phyloP scores from a whole-genome alignment of 2,888 invertebrate species.

The Andrena fulva region DNA sequence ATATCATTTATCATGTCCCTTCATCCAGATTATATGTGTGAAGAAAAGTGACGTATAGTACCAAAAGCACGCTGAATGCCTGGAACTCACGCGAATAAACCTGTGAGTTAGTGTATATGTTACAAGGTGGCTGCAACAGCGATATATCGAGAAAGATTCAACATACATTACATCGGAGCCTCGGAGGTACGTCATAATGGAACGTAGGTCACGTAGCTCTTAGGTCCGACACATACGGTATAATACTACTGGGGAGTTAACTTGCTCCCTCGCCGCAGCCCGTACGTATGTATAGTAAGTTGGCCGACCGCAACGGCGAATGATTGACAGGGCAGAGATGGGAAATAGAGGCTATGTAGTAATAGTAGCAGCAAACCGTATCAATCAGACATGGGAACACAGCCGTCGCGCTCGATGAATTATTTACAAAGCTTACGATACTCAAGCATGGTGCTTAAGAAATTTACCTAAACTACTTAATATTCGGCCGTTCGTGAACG shows the following conservation, averaged over 20 bases:
- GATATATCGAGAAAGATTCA: not conserved
- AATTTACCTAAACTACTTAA: not conserved
- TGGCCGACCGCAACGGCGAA: conserved; percentile 33
- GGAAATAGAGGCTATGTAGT: conserved; percentile 31
- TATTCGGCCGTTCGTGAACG: not conserved
- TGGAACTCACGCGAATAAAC: not conserved
- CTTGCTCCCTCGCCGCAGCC: conserved; percentile 20
- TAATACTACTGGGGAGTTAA: conserved; percentile 40
- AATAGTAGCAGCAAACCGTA: conserved; percentile 38
- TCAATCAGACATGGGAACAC: conserved; percentile 55
- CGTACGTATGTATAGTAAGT: conserved; percentile 40
- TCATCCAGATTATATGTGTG: not conserved
- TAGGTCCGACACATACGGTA: conserved; percentile 36
- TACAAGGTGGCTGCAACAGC: not conserved
- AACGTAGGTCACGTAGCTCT: conserved; percentile 24
- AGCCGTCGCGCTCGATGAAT: conserved; percentile 41
- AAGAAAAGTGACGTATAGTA: not conserved
- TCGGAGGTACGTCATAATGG: conserved; percentile 31
- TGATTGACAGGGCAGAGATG: conserved; percentile 54
- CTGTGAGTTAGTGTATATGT: not conserved
- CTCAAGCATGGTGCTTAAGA: not conserved
- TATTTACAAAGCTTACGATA: conserved; percentile 40
- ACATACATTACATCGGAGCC: not conserved
- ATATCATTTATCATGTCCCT: too few relatives aligned
- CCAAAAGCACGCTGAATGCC: not conserved